Evolutionary conservation across 2,888 invertebrate genomes (phyloP), one percentile per base, ranked within the genome.

Genomic region (Microplitis deprimator): DNA sequence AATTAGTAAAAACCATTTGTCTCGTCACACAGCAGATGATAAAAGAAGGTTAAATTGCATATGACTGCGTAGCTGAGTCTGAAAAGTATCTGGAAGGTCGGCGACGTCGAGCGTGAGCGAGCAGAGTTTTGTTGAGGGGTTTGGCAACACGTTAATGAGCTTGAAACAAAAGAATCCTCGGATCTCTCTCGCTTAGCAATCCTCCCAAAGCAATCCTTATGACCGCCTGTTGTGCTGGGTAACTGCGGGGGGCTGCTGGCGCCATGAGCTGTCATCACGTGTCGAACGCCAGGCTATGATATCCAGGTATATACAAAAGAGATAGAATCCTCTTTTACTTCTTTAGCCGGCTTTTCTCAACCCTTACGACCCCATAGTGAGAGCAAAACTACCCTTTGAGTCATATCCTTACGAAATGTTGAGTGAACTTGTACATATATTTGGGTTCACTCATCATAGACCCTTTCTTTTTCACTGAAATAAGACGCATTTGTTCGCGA

Each of bases 261-360:
- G 89, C 89, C 89, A 89, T 83, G 87, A 87, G 88, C 89, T 89
- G 89, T 89, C 89, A 89, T 89, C 89, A 88, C 88, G 88, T 88
- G 88, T 87, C 87, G 84, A 83, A 82, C 79, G 64, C 74, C 77
- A 72, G 78, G 74, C 77, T 78, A 80, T 79, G 79, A 80, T 80
- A 79, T 77, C 80, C 81, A 81, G 79, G 80, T 81, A 79, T 75
- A 75, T 17, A 71, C 29, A 50, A 39, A 29, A 13, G 60, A 16
- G 39, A 39, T 61, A 29, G 40, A 40, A 39, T 64, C 41, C 40
- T 40, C 68, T 69, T 50, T 8, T 20, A 16, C 61, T 61, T 75
- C 62, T 74, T 39, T 5, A 61, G 10, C 17, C 60, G 50, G 17
- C 73, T 62, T 73, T 68, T 59, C 62, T 65, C 78, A 77, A 75